Conservation (phyloP, 2,888 invertebrate genomes). For the Pseudococcus longispinus region DNA sequence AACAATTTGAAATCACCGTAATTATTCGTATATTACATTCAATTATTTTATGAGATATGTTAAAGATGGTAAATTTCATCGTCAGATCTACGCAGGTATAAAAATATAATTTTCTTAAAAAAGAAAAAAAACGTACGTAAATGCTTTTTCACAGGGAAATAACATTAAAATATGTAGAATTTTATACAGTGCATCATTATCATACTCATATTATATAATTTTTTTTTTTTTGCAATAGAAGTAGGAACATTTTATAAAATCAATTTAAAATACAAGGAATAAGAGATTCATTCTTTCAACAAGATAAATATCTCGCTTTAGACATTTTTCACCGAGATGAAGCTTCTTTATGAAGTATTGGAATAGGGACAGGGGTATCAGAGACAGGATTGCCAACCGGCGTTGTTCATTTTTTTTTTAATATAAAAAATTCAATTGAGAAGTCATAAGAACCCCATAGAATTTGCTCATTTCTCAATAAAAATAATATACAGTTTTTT, state of each 20-base stretch:
- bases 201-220: background rate
- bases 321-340: background rate
- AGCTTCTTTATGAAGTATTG: background rate
- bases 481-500: too few relatives aligned
- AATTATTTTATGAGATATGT: background rate
- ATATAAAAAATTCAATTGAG: too few relatives aligned
- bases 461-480: too few relatives aligned
- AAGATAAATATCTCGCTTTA: background rate
- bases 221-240: background rate
- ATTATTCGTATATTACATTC: background rate
- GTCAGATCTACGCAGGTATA: background rate
- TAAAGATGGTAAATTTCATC: background rate
- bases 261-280: background rate
- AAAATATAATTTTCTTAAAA: background rate
- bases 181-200: background rate
- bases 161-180: background rate
- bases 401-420: too few relatives aligned
- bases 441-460: too few relatives aligned
- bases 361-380: background rate
- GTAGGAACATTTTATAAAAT: slow-evolving; percentile 13
- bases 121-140: background rate
- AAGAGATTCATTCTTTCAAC: background rate
- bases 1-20: background rate
- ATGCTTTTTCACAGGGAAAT: background rate
- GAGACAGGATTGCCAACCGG: background rate